Evolutionary conservation across 1,140 invertebrate genomes (phyloP), one percentile per base, ranked within the genome.

Genomic region (Diabrotica undecimpunctata): DNA sequence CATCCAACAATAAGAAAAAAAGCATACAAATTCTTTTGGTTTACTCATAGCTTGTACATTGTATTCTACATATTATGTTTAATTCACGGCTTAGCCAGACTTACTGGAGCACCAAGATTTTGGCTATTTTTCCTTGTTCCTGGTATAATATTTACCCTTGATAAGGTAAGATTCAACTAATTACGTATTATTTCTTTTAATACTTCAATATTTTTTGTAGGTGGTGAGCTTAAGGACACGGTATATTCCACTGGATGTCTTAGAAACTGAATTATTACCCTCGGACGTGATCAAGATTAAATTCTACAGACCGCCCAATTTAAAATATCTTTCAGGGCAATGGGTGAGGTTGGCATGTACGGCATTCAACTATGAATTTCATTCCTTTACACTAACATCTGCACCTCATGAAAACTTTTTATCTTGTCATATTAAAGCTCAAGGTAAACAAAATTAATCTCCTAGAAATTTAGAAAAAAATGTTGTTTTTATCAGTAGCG

Each of bases 331-430:
- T 9, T 97, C 95, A 41, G 90, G 90, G 7, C 90, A 91, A 74
- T 91, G 90, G 90, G 93, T 99, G 2, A 85, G 97, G 0, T 81
- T 99, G 8, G 90, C 94, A 0, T 99, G 97, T 75, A 96, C 95
- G 0, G 89, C 91, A 0, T 96, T 99, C 73, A 87, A 90, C 14
- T 90, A 94, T 68, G 97, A 99, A 78, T 98, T 95, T 80, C 97
- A 99, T 79, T 97, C 96, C 0, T 98, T 99, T 75, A 99, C 97
- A 0, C 79, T 99, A 53, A 99, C 97, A 0, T 99, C 97, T 10
- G 96, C 96, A 1, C 97, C 97, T 0, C 97, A 99, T 74, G 96
- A 99, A 78, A 97, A 98, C 79, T 97, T 92, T 74, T 82, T 99
- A 0, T 97, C 95, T 2, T 95, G 97, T 71, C 97, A 99, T 78